Evolutionary conservation across 1,140 invertebrate genomes (phyloP).

Genomic region (Psilanteris sp.): DNA sequence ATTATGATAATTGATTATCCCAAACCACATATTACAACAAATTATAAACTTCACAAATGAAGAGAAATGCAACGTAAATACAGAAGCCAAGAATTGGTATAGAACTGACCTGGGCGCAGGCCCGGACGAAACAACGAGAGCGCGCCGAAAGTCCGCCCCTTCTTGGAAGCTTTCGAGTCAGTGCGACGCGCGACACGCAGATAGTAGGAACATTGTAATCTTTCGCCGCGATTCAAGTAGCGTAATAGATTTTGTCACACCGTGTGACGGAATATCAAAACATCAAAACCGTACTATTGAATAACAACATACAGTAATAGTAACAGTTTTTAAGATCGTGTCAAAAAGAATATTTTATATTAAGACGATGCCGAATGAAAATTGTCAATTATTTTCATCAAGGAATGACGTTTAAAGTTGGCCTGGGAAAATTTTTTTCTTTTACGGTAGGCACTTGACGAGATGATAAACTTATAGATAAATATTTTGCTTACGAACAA

Average conservation of each 20-base stretch:
- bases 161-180: slow-evolving; percentile 61
- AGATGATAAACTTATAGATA: too few species aligned
- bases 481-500: too few species aligned
- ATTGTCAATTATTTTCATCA: slow-evolving; percentile 3
- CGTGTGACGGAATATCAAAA: background rate
- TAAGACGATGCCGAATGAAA: slow-evolving; percentile 16
- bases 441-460: slow-evolving; percentile 39
- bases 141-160: slow-evolving; percentile 67
- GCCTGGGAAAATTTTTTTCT: slow-evolving; percentile 34
- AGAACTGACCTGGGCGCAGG: slow-evolving; percentile 37
- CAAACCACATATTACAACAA: too few species aligned
- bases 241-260: slow-evolving; percentile 14
- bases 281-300: background rate
- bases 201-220: slow-evolving; percentile 71
- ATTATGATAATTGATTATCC: too few species aligned
- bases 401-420: slow-evolving; percentile 48
- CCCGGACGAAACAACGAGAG: slow-evolving; percentile 59
- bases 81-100: slow-evolving; percentile 37
- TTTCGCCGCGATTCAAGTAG: slow-evolving; percentile 64
- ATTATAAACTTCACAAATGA: too few species aligned
- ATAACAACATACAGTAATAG: background rate
- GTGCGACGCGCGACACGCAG: slow-evolving; percentile 75
- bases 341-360: background rate
- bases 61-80: slow-evolving; percentile 24
- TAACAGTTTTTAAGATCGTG: background rate